These are phyloP conservation scores for Listrodromus nycthemerus DNA, from an alignment of 2,888 invertebrate genomes.

Conservation along the genomic window DNA sequence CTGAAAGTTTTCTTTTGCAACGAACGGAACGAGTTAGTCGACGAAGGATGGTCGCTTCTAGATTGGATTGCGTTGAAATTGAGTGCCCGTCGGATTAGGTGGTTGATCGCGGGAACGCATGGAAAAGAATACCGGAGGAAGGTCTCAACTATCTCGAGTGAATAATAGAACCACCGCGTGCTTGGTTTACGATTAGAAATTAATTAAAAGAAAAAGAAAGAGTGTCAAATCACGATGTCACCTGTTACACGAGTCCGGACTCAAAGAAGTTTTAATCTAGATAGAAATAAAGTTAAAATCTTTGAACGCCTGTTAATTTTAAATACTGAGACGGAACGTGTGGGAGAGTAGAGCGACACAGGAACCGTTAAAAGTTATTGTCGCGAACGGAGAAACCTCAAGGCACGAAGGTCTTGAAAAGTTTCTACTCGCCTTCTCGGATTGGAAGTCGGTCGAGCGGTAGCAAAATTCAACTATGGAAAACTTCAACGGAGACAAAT, in stretches of 20 bases:
- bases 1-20: neutral
- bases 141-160: neutral
- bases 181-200: neutral
- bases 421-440: neutral
- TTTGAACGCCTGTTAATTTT: neutral
- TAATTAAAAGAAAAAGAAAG: neutral
- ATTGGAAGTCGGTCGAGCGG: neutral
- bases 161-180: neutral
- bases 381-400: neutral
- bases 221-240: neutral
- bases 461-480: neutral
- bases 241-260: neutral
- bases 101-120: neutral
- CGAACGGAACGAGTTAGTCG: neutral
- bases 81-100: slow-evolving; percentile 14
- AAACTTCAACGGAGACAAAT: slow-evolving; percentile 1
- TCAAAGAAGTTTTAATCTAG: neutral
- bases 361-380: neutral
- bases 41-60: neutral
- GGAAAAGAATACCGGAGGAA: neutral
- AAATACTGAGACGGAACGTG: neutral
- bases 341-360: neutral
- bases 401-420: neutral
- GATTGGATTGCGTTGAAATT: slow-evolving; percentile 35
- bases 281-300: neutral